Evolutionary conservation across 2,797 vertebrate species (phyloP), one percentile per base, ranked within the genome.

Genomic region (Sebastes jordani): DNA sequence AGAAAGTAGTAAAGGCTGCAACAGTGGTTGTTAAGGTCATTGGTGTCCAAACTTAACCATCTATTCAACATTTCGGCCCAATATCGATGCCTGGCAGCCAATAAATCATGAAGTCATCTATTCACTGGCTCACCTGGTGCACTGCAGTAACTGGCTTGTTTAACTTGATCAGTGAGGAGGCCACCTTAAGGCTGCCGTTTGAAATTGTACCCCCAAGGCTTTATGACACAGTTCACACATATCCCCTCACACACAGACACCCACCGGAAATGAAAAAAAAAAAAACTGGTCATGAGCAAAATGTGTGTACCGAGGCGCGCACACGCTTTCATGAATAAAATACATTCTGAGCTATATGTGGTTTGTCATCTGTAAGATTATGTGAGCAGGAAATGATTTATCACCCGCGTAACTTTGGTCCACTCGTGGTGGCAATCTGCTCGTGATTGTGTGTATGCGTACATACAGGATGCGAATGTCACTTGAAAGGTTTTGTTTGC

Each of bases 111-210:
- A 52, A 71, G 62, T 78, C 80, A 63, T 86, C 76, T 25, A 67
- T 86, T 91, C 34, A 82, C 42, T 46, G 75, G 79, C 84, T 91
- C 87, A 88, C 88, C 81, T 92, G 91, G 77, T 89, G 80, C 82
- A 68, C 80, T 62, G 8, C 78, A 71, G 56, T 71, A 80, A 76
- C 76, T 9, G 78, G 68, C 78, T 73, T 74, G 55, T 79, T 81
- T 92, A 92, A 92, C 84, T 72, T 76, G 83, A 92, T 92, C 86
- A 90, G 89, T 65, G 75, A 72, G 52, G 60, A 88, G 81, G 76
- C 84, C 78, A 75, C 78, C 85, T 81, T 76, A 46, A 79, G 91
- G 91, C 84, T 85, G 49, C 7, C 5, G 71, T 81, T 84, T 84
- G 18, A 89, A 89, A 85, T 87, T 87, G 78, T 87, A 64, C 22